Evolutionary conservation across 2,797 vertebrate genomes (phyloP), one percentile per base, ranked within the genome.

Genomic region (Galagoides demidoff): DNA sequence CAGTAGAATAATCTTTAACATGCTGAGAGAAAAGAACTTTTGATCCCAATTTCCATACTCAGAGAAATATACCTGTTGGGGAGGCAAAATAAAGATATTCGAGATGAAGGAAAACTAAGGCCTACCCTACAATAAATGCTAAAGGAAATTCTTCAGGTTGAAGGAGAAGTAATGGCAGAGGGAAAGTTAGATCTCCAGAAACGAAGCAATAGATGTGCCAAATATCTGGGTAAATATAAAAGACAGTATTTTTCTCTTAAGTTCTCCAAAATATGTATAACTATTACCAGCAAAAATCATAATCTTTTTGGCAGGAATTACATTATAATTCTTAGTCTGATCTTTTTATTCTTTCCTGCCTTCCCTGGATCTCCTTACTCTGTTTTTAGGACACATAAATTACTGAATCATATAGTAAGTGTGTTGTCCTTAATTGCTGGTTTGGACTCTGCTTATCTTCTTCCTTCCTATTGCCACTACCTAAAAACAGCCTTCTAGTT

Each of bases 31-130:
- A 95, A 83, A 74, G 9, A 78, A 92, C 68, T 88, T 20, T 61
- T 78, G 81, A 84, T 2, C 37, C 4, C 52, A 90, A 81, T 19
- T 68, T 92, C 27, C 34, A 63, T 52, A 34, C 79, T 57, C 13
- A 74, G 55, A 27, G 76, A 81, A 81, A 82, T 70, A 37, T 29
- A 57, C 0, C 31, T 83, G 0, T 10, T 45, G 2, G 39, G n/a
- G 92, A 95, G 12, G 63, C 70, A 85, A 79, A 86, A 83, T 63
- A 79, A 93, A 93, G 31, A 76, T 11, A 82, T 78, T 89, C 39
- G 9, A 39, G 25, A 61, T 59, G n/a, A 82, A 49, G 9, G 8
- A 79, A 27, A 93, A 78, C 22, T 9, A 91, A 76, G 77, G 91
- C 27, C 22, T 52, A 6, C 34, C 52, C 16, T 95, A 34, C 7